Percentiles rank a stretch among this genome's conserved stretches.
phyloP scores from a whole-genome alignment of 2,888 invertebrate species.

The Ophioninae sp. region DNA sequence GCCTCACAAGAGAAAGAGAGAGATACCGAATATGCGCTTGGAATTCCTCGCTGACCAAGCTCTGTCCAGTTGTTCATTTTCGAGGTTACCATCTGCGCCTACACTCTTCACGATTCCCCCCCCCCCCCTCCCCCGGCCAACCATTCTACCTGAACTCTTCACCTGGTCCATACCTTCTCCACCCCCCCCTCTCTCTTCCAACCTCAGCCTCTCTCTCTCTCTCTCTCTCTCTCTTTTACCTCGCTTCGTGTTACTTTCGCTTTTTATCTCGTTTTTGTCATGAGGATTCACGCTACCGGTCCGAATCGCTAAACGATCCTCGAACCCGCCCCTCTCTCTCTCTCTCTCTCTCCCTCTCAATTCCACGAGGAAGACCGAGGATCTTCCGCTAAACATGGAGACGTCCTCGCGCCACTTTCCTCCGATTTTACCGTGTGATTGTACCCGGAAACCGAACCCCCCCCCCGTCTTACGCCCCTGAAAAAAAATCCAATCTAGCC shows the following conservation, averaged over 20 bases:
- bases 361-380: conserved; percentile 11
- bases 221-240: conserved; percentile 4
- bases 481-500: background rate
- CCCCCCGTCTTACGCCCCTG: too few species aligned
- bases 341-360: conserved; percentile 11
- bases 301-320: conserved; percentile 43
- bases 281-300: conserved; percentile 55
- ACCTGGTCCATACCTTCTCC: conserved; percentile 54
- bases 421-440: conserved; percentile 34
- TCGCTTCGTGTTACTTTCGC: conserved; percentile 54
- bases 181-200: background rate
- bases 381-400: background rate
- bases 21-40: conserved; percentile 42
- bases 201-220: conserved; percentile 12
- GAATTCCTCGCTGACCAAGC: conserved; percentile 51
- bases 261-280: conserved; percentile 58
- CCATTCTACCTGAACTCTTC: conserved; percentile 62
- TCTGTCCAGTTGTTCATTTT: conserved; percentile 54
- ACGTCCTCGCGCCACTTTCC: background rate
- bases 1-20: background rate
- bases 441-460: background rate
- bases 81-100: conserved; percentile 53
- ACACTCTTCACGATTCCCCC: too few species aligned
- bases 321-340: background rate
- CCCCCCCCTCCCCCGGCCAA: background rate